Conservation (phyloP, 2,113 vertebrate genomes). For the Rhipidura dahli region DNA sequence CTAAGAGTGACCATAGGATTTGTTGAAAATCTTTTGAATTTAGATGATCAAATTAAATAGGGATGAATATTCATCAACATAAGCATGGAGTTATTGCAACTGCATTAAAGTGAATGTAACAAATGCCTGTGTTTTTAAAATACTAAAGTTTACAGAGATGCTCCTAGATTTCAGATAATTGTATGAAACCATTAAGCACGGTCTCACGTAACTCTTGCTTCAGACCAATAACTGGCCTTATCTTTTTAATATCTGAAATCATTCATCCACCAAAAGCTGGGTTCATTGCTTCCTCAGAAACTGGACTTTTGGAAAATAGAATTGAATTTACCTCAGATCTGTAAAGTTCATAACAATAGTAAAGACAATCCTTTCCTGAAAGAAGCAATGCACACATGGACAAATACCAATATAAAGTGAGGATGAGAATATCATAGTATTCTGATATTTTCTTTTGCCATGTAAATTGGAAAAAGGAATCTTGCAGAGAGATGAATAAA, state of each 20-base stretch:
- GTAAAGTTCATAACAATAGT: neutral
- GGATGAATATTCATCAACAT: neutral
- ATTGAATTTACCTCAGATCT: neutral
- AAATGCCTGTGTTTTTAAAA: neutral
- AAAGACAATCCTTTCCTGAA: neutral
- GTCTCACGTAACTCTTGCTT: neutral
- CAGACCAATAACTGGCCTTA: neutral
- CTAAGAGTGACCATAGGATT: neutral
- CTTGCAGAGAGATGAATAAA: neutral
- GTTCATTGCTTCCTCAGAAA: neutral
- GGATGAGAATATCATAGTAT: neutral
- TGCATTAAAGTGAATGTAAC: neutral
- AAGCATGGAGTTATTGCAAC: neutral
- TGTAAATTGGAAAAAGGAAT: neutral
- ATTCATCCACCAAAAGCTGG: neutral
- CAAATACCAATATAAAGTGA: neutral
- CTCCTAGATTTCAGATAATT: neutral
- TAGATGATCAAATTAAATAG: neutral
- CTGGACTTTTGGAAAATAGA: neutral
- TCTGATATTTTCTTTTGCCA: neutral
- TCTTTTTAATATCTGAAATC: neutral
- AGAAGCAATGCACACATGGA: neutral
- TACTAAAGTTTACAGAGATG: neutral
- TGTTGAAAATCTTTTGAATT: neutral
- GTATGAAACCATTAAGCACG: neutral